phyloP scores from a whole-genome alignment of 2,113 vertebrate species.

The Crotalus horridus region DNA sequence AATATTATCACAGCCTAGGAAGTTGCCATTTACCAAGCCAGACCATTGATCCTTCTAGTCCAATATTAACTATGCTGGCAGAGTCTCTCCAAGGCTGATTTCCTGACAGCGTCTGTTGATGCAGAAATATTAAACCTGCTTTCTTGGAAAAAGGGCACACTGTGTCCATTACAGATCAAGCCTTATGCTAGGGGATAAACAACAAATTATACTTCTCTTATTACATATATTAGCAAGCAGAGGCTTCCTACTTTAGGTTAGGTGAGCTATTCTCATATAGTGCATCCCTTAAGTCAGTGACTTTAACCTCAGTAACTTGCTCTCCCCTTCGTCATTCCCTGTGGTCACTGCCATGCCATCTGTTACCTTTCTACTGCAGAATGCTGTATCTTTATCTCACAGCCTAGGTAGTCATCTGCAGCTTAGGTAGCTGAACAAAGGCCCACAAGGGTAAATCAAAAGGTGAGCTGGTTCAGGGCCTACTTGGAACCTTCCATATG shows the following conservation, averaged over 20 bases:
- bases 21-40: not conserved
- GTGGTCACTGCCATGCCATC: slow-evolving; percentile 15
- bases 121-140: not conserved
- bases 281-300: not conserved
- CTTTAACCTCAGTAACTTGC: not conserved
- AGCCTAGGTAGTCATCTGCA: slow-evolving; percentile 27
- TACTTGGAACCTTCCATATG: slow-evolving; percentile 56
- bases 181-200: not conserved
- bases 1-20: not conserved
- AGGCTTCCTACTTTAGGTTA: not conserved
- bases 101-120: not conserved
- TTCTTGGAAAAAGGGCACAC: not conserved
- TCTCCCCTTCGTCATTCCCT: not conserved
- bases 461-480: slow-evolving; percentile 45
- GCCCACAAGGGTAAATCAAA: not conserved
- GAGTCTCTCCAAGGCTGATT: not conserved
- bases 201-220: not conserved
- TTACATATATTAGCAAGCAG: not conserved
- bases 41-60: not conserved
- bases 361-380: slow-evolving; percentile 34
- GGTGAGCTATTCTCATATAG: not conserved
- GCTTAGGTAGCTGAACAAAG: slow-evolving; percentile 44
- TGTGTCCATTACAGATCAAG: too few relatives aligned
- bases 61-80: not conserved
- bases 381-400: slow-evolving; percentile 27